Base-by-base conservation (phyloP, 2,888 invertebrate genomes). In the Leptarthrus brevirostris region DNA sequence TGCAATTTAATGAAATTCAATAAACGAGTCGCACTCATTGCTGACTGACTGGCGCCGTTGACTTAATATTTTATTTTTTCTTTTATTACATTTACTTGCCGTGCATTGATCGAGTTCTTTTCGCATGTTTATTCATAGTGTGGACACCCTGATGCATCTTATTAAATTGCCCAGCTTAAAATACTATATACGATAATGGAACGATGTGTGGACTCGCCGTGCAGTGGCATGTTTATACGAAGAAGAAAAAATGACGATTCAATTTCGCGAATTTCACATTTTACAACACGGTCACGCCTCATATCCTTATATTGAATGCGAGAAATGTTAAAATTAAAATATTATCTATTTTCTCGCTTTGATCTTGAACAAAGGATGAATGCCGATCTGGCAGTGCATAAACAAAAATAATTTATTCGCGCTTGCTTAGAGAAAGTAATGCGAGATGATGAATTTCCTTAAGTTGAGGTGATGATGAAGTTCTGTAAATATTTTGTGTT, bases 1-100 rank as follows among this genome's bases (percentile, higher is more conserved):
- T 70, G 52, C 70, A 70, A 70, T 70, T 70, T 54, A 71, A 71
- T 54, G 53, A 54, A 71, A 71, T 71, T 71, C 53, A 71, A 71
- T 54, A 40, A 71, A 71, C 70, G 54, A 71, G 70, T 71, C 70
- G 54, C 54, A 71, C 54, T 71, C 70, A 71, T 71, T 71, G 54
- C 70, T 54, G 54, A 71, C 40, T 54, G 70, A 71, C 70, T 71
- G 70, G 70, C 70, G 70, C 70, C 70, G 54, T 40, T 71, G 14
- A 54, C 53, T 71, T 71, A 71, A 71, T 52, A 53, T 70, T 53
- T 52, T 12, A 12, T 12, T 26, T 54, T 54, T 34, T 70, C 36
- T 53, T 70, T 36, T 53, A 53, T 52, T 70, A 36, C 53, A 30
- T 53, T 70, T 26, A 47, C 34, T 70, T 16, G 70, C 34, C 36